Evolutionary conservation across 2,797 vertebrate genomes (phyloP).

Genomic region (Chelon auratus): DNA sequence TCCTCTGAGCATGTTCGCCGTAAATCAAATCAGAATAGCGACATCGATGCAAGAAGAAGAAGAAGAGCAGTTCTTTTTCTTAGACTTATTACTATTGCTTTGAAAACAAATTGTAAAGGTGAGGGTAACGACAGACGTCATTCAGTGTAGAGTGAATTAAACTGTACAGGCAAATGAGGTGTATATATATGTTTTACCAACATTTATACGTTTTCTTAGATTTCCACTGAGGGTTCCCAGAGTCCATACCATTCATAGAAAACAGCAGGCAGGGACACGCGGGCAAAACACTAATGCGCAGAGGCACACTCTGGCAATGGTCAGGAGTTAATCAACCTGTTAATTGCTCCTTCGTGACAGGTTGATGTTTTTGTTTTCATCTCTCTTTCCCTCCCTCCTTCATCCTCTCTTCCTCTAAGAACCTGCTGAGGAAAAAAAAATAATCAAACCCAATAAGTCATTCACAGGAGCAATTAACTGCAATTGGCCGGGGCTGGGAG

Average conservation of each 20-base stretch:
- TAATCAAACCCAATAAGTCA: slow-evolving; percentile 65
- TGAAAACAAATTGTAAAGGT: no score
- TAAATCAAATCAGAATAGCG: no score
- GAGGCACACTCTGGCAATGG: slow-evolving; percentile 41
- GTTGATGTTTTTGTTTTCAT: slow-evolving; percentile 74
- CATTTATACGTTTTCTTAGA: slow-evolving; percentile 6
- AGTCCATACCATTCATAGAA: slow-evolving; percentile 16
- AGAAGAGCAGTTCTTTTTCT: no score
- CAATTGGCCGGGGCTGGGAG: slow-evolving; percentile 62
- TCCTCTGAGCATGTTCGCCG: no score
- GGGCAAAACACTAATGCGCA: slow-evolving; percentile 8
- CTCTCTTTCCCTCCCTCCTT: slow-evolving; percentile 37
- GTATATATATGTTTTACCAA: background rate
- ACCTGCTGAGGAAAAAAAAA: slow-evolving; percentile 41
- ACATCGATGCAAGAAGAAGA: no score
- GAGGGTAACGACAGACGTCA: no score
- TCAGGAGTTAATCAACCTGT: slow-evolving; percentile 71
- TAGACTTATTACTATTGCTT: no score
- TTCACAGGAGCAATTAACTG: slow-evolving; percentile 74
- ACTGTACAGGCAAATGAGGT: background rate
- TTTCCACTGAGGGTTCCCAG: slow-evolving; percentile 12
- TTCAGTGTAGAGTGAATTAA: no score
- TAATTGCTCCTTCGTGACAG: slow-evolving; percentile 71
- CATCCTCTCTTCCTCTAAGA: slow-evolving; percentile 50
- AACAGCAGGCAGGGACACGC: background rate